A percentile compares a stretch with the other conserved stretches of the same genome.
Evolutionary conservation across 2,797 vertebrate genomes (phyloP).

Genomic region (Argyrosomus regius): DNA sequence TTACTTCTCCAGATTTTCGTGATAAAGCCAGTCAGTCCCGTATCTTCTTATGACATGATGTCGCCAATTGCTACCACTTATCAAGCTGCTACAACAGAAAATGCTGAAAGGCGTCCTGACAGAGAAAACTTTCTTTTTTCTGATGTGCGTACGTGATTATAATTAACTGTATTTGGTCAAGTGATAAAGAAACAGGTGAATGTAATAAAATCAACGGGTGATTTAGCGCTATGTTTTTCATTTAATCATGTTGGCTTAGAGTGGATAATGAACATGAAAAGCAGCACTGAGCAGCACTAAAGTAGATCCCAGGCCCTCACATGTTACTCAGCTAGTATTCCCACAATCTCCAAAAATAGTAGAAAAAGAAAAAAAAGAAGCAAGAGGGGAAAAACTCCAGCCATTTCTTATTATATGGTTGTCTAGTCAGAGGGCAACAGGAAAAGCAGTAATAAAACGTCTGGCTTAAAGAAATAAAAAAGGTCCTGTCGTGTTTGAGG

Average conservation of each 20-base stretch:
- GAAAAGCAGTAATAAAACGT: constrained; percentile 80
- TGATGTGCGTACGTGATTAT: not conserved
- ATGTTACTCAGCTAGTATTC: constrained; percentile 48
- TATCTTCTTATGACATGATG: constrained; percentile 7
- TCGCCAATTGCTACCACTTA: not conserved
- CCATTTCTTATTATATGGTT: constrained; percentile 77
- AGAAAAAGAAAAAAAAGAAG: constrained; percentile 3
- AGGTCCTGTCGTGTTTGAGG: constrained; percentile 47
- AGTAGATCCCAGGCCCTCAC: constrained; percentile 13
- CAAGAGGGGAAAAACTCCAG: constrained; percentile 47
- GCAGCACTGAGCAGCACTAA: not conserved
- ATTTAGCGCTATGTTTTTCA: not conserved
- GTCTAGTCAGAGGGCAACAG: constrained; percentile 81
- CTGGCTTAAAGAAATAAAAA: constrained; percentile 71
- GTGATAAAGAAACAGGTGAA: not conserved
- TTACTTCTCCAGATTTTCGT: constrained; percentile 23
- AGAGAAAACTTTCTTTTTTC: not conserved
- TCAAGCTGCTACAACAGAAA: not conserved
- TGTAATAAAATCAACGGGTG: not conserved
- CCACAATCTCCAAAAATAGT: constrained; percentile 74
- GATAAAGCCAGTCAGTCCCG: constrained; percentile 7
- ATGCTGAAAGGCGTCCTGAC: not conserved
- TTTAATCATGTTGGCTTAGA: constrained; percentile 1
- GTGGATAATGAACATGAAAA: not conserved
- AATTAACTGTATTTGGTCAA: not conserved